Evolutionary conservation across 2,888 invertebrate genomes (phyloP).

Genomic region (Drosophila prostipennis): DNA sequence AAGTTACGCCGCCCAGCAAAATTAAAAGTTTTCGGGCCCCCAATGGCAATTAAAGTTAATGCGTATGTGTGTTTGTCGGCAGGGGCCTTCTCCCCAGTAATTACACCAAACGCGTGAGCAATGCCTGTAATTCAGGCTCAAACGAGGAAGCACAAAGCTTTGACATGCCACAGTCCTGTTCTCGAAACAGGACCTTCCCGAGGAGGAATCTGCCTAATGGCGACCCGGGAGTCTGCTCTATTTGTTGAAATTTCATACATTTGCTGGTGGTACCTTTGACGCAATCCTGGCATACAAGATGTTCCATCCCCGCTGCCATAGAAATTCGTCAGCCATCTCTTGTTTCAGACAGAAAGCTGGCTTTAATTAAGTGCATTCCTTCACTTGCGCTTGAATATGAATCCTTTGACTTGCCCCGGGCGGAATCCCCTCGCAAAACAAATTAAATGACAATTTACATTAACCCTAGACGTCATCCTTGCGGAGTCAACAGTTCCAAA

Average conservation of each 20-base stretch:
- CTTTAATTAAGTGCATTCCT: conserved; percentile 74
- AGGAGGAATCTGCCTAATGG: conserved; percentile 12
- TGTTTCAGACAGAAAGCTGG: conserved; percentile 25
- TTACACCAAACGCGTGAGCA: conserved; percentile 54
- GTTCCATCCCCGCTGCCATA: neutral
- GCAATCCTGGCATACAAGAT: conserved; percentile 7
- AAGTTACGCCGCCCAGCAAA: conserved; percentile 27
- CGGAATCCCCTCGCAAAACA: conserved; percentile 9
- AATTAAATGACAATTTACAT: conserved; percentile 38
- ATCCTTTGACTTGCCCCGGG: conserved; percentile 44
- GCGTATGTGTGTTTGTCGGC: conserved; percentile 9
- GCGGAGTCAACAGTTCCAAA: conserved; percentile 11
- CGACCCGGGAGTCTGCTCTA: neutral
- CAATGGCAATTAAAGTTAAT: conserved; percentile 37
- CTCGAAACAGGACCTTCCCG: neutral
- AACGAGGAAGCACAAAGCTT: conserved; percentile 22
- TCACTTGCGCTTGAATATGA: conserved; percentile 45
- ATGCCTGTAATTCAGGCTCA: conserved; percentile 53
- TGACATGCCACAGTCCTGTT: conserved; percentile 15
- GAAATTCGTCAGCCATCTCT: conserved; percentile 13
- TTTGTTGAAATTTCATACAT: conserved; percentile 62
- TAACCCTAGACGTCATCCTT: conserved; percentile 11
- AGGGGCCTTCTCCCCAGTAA: conserved; percentile 20
- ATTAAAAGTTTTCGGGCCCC: conserved; percentile 45
- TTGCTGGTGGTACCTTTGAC: conserved; percentile 23